Evolutionary conservation across 2,797 vertebrate genomes (phyloP), one percentile per base, ranked within the genome.

Genomic region (Balearica regulorum): DNA sequence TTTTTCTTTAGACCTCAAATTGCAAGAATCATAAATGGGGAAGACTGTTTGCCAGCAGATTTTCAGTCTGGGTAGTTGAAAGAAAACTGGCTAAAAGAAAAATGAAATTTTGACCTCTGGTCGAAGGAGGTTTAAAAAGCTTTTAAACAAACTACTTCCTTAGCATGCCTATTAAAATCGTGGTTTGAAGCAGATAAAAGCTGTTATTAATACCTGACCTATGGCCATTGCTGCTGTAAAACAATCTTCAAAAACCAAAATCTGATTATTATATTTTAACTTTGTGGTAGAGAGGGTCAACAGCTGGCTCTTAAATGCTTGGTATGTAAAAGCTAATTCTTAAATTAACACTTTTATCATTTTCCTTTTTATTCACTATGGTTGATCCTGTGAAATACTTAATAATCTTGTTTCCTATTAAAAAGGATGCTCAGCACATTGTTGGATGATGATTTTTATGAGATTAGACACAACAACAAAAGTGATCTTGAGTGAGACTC

Each of bases 91-190:
- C 51, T 88, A 33, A 79, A 88, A 84, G 28, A 60, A 61, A 86
- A 81, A 84, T 22, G 7, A 77, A 61, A 80, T 55, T 46, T 4
- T 89, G 85, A 94, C 49, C 41, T 71, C 9, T 3, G 60, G 76
- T 85, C 78, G 90, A 73, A 93, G 39, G 28, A 72, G 57, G 37
- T 64, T 83, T 96, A 57, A 85, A 87, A 96, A 89, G 66, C 89
- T 92, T 87, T 92, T 72, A 60, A 73, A 66, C 28, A 46, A 84
- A 89, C 37, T 66, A 46, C 33, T 62, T 92, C 54, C 44, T 70
- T 76, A 71, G 57, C 16, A 46, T 48, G 31, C 29, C 85, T 66
- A 48, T 70, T 88, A 65, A 75, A 94, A 60, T 71, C 28, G 85
- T 12, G 22, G 60, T 37, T 60, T 89, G 75, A 89, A 92, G 71